Base-by-base conservation (phyloP, 2,888 invertebrate species). In the Euspilapteryx auroguttella region DNA sequence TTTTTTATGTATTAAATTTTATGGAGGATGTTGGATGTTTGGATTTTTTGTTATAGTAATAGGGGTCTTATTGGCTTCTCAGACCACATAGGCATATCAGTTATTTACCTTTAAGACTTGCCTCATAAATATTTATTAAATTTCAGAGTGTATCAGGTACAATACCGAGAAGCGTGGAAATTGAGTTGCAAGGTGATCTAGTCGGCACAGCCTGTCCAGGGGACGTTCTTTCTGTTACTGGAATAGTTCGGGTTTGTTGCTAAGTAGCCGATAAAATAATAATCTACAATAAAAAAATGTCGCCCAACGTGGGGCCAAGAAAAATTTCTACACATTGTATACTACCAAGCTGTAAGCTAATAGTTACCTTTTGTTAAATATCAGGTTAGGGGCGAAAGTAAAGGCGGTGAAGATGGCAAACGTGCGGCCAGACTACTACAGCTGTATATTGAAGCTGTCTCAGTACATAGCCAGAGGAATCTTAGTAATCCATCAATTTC, bases 141-240 rank as follows among this genome's bases (percentile, higher is more conserved):
- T 10, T 12, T 5, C 45, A 85, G 77, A 80, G 83, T 36, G 79
- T 83, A 39, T 82, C 82, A 34, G 87, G 87, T 13, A 78, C 85
- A 25, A 80, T 89, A 40, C 90, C 92, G 2, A 76, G 87, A 36
- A 86, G 85, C 38, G 78, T 96, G 14, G 94, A 95, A 50, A 87
- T 94, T 50, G 91, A 94, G 55, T 66, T 96, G 5, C 82, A 83
- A 29, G 82, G 86, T 34, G 93, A 94, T 62, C 69, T 95, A 24
- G 91, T 93, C 2, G 87, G 90, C 38, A 77, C 81, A 13, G 90
- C 93, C 37, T 82, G 86, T 37, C 91, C 94, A 8, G 96, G 96
- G 2, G 94, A 95, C 68, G 86, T 91, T 40, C 80, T 96, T 1
- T 87, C 87, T 9, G 78, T 96, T 7, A 88, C 88, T 31, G 97